These are phyloP conservation scores for Megaceryle alcyon DNA, from an alignment of 2,797 vertebrate species.

Conservation along the genomic window DNA sequence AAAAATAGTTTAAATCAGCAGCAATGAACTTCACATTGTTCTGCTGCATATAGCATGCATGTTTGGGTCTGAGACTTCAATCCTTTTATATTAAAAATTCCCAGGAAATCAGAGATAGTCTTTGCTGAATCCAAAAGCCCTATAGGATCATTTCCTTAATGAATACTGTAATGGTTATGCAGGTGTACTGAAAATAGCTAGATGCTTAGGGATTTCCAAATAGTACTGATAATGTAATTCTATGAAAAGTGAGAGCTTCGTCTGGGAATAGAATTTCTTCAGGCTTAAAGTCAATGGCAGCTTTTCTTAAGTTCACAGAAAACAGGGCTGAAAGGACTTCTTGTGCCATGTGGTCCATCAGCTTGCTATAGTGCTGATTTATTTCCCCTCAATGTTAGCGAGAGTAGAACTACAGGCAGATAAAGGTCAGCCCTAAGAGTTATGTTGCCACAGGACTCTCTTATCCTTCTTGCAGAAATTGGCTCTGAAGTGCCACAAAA, in stretches of 20 bases:
- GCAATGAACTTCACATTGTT: neutral
- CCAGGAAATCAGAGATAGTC: neutral
- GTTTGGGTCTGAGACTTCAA: neutral
- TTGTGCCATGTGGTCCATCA: slow-evolving; percentile 12
- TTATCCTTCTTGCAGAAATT: slow-evolving; percentile 61
- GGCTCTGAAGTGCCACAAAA: slow-evolving; percentile 46
- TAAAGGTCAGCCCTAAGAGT: slow-evolving; percentile 63
- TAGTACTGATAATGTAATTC: neutral
- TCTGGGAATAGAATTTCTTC: neutral
- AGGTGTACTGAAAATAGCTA: neutral
- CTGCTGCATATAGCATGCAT: neutral
- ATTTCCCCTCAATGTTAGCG: neutral
- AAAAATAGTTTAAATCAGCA: slow-evolving; percentile 32
- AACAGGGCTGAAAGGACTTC: slow-evolving; percentile 7
- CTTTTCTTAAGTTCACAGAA: slow-evolving; percentile 53
- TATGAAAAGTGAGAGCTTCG: slow-evolving; percentile 29
- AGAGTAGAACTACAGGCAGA: slow-evolving; percentile 31
- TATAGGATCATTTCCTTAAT: neutral
- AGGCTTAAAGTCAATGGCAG: neutral
- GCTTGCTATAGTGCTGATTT: slow-evolving; percentile 13
- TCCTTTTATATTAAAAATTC: neutral
- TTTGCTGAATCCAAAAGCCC: slow-evolving; percentile 6
- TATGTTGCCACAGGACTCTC: slow-evolving; percentile 55
- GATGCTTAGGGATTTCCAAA: neutral
- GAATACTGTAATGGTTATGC: neutral